These are phyloP conservation scores for Heterotilapia buettikoferi DNA, from an alignment of 2,113 vertebrate genomes.

Conservation along the genomic window DNA sequence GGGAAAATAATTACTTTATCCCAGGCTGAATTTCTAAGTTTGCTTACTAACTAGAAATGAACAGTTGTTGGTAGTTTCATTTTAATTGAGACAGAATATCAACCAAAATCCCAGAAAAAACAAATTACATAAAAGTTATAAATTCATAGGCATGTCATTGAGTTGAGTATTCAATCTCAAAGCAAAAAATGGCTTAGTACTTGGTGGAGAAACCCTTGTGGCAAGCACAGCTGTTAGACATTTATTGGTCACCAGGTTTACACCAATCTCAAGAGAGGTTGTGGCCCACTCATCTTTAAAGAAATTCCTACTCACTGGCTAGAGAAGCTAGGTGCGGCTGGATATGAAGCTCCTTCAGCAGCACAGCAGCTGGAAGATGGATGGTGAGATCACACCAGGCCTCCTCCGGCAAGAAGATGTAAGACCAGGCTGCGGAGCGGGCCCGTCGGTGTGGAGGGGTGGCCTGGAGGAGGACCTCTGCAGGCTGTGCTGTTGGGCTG, in stretches of 20 bases:
- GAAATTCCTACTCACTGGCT: constrained; percentile 80
- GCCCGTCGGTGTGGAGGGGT: constrained; percentile 93
- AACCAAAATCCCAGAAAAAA: neutral
- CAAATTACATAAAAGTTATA: neutral
- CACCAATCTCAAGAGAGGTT: neutral
- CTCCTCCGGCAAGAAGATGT: constrained; percentile 96
- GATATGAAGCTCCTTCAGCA: constrained; percentile 97
- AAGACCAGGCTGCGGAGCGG: constrained; percentile 96
- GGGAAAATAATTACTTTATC: neutral
- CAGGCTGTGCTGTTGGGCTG: constrained; percentile 96
- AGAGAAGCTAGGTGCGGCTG: constrained; percentile 97
- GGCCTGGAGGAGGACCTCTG: constrained; percentile 93
- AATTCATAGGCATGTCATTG: neutral
- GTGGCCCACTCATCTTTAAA: neutral
- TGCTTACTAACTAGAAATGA: neutral
- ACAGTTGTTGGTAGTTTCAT: neutral
- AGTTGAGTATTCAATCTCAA: neutral
- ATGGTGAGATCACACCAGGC: constrained; percentile 99
- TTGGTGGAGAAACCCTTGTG: neutral
- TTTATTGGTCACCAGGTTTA: neutral
- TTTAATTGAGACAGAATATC: neutral
- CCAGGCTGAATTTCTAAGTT: neutral
- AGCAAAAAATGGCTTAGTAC: neutral
- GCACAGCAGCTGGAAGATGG: constrained; percentile 92
- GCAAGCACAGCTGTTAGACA: neutral